phyloP scores from a whole-genome alignment of 2,113 vertebrate genomes.

The Glaucomys volans region DNA sequence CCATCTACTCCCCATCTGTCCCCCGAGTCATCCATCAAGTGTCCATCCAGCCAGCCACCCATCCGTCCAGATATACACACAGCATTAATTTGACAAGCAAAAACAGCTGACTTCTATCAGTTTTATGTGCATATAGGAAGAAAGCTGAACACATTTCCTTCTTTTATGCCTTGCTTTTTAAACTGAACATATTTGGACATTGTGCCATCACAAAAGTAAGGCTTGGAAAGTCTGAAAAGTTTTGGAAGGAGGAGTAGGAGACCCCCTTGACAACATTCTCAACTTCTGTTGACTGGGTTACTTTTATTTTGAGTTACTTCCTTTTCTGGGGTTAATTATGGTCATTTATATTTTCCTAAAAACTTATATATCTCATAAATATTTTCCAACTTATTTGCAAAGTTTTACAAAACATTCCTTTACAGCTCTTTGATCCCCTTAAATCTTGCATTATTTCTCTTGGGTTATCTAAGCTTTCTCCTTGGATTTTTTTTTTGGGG shows the following conservation, averaged over 20 bases:
- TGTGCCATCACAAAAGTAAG: background rate
- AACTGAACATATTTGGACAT: background rate
- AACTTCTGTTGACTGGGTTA: background rate
- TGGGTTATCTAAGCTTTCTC: background rate
- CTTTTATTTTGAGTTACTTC: background rate
- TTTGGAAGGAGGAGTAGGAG: background rate
- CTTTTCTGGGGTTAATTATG: background rate
- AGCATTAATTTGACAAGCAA: background rate
- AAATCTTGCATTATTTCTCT: background rate
- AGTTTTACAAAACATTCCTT: background rate
- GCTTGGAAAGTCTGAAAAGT: background rate
- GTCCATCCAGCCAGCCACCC: background rate
- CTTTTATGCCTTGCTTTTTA: background rate
- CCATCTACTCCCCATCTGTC: background rate
- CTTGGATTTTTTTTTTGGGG: background rate
- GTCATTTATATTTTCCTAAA: background rate
- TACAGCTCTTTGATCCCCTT: background rate
- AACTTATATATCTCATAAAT: background rate
- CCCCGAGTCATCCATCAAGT: background rate
- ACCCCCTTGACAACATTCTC: background rate
- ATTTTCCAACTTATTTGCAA: background rate
- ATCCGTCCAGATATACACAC: background rate
- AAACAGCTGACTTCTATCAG: background rate
- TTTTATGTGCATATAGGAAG: background rate
- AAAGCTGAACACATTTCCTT: background rate